A percentile compares a stretch with the other conserved stretches of the same genome.
phyloP scores from a whole-genome alignment of 2,888 invertebrate species.

The Trilocha varians region DNA sequence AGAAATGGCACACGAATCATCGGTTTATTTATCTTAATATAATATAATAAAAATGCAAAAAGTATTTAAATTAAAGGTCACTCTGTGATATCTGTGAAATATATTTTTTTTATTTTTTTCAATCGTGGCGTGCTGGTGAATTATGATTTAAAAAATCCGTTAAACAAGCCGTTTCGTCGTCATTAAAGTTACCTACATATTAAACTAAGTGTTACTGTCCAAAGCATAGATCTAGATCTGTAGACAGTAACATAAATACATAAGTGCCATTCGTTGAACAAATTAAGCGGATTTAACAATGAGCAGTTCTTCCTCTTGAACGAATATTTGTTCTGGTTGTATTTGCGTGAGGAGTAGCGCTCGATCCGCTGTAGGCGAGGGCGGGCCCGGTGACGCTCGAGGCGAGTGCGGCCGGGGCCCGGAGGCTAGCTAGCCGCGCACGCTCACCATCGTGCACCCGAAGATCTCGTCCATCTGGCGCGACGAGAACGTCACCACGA shows the following conservation, averaged over 20 bases:
- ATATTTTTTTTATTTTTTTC: slow-evolving; percentile 40
- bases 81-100: slow-evolving; percentile 34
- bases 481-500: slow-evolving; percentile 78
- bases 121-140: slow-evolving; percentile 46
- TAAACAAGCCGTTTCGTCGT: slow-evolving; percentile 50
- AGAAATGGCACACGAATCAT: slow-evolving; percentile 63
- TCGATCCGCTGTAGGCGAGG: slow-evolving; percentile 46
- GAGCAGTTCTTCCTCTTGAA: slow-evolving; percentile 59
- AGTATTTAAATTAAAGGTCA: slow-evolving; percentile 20
- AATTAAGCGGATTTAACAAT: slow-evolving; percentile 42
- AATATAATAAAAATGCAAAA: slow-evolving; percentile 17
- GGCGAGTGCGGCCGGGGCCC: slow-evolving; percentile 53
- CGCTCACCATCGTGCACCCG: slow-evolving; percentile 70
- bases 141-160: slow-evolving; percentile 34
- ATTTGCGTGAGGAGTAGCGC: slow-evolving; percentile 45
- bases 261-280: slow-evolving; percentile 20
- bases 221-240: slow-evolving; percentile 10
- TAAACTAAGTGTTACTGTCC: slow-evolving; percentile 14
- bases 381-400: slow-evolving; percentile 53
- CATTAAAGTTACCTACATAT: slow-evolving; percentile 16
- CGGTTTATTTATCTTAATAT: slow-evolving; percentile 42
- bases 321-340: slow-evolving; percentile 52
- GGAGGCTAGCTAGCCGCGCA: slow-evolving; percentile 66
- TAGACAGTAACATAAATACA: slow-evolving; percentile 14
- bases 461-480: slow-evolving; percentile 77